Evolutionary conservation across 2,113 vertebrate genomes (phyloP).

Genomic region (Paedocypris sp.): DNA sequence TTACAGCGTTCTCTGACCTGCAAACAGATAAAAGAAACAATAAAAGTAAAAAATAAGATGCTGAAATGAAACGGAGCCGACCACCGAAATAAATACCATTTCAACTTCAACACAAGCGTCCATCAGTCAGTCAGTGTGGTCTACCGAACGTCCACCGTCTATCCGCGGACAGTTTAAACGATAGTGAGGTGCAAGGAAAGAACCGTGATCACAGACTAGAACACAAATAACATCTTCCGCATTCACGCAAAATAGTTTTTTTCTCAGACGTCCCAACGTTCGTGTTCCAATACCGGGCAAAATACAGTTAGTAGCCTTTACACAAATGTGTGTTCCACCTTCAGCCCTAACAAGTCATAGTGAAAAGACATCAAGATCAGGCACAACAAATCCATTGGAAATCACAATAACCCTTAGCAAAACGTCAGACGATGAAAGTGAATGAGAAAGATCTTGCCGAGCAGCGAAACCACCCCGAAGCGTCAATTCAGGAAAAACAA

Average conservation of each 20-base stretch:
- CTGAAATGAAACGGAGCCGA: constrained; percentile 56
- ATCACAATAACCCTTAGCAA: constrained; percentile 19
- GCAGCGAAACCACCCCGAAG: constrained; percentile 23
- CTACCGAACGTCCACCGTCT: constrained; percentile 51
- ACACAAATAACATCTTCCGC: constrained; percentile 4
- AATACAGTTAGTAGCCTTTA: constrained; percentile 26
- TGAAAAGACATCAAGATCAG: constrained; percentile 38
- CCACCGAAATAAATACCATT: constrained; percentile 75
- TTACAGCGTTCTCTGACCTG: constrained; percentile 88
- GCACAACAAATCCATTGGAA: constrained; percentile 33
- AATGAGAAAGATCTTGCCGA: constrained; percentile 21
- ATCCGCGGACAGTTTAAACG: constrained; percentile 3
- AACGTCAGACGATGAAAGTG: constrained; percentile 10
- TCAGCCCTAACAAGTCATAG: constrained; percentile 25
- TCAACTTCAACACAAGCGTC: constrained; percentile 68
- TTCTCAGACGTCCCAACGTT: constrained; percentile 17
- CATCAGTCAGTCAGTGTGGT: constrained; percentile 64
- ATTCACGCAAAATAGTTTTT: constrained; percentile 17
- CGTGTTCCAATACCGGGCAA: background rate
- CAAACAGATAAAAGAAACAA: constrained; percentile 92
- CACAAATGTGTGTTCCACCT: constrained; percentile 23
- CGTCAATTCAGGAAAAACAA: constrained; percentile 13
- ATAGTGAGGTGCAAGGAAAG: constrained; percentile 17
- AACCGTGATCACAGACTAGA: constrained; percentile 24
- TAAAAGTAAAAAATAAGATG: constrained; percentile 53